Base-by-base conservation (phyloP, 1,140 invertebrate species). In the Habropoda laboriosa region DNA sequence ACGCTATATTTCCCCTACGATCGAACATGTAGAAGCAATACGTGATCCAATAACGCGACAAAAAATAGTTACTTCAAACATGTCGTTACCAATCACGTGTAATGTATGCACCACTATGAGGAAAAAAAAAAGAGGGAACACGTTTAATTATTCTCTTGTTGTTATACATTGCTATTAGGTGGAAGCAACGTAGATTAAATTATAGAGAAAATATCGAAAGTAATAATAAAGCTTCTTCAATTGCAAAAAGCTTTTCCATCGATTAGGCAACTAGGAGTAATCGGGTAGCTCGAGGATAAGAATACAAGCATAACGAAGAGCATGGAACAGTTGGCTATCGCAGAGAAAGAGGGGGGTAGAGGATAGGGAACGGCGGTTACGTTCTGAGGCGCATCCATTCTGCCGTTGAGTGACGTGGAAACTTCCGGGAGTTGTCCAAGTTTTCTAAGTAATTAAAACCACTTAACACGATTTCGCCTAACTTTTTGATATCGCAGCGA, bases 371-470 rank as follows among this genome's bases (percentile, higher is more conserved):
- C 61, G 49, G 67, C 53, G 72, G 58, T 57, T 58, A 57, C 51
- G 38, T 61, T 64, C 51, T 27, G 53, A 57, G 27, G 42, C 30
- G 49, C 66, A 82, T 85, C 61, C 35, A 74, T 42, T 66, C 51
- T 24, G 30, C 32, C 68, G 57, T 81, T 81, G 81, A 86, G 73
- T 61, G 76, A 86, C 86, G 72, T 84, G 42, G 53, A 85, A 83
- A 87, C 73, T 86, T 86, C 55, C 60, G 57, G 32, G 27, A 32
- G 57, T 73, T 87, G 80, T 80, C 64, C 64, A 86, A 87, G 77
- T 86, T 87, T 82, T 74, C 63, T 85, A 81, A 84, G 73, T 86
- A 87, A 85, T 86, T 87, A 87, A 87, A 87, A 87, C 63, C 76
- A 82, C 79, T 86, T 86, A 87, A 87, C 79, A 81, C 68, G 60